A percentile compares a stretch with the other conserved stretches of the same genome.
Conservation (phyloP, 2,888 invertebrate genomes). For the Dasysyrphus albostriatus region DNA sequence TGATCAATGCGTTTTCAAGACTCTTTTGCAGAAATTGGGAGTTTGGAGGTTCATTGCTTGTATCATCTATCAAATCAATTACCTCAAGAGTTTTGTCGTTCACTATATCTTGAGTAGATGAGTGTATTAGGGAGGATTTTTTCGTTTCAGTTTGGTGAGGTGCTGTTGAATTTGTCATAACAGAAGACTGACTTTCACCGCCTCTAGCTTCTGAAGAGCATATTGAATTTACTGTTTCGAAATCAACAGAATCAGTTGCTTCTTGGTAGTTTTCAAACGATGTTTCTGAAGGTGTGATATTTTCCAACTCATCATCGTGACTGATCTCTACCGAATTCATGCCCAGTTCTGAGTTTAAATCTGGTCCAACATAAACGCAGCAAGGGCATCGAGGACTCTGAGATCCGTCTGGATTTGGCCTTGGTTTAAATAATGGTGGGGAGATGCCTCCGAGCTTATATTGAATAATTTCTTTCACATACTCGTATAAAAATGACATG, state of each 20-base stretch:
- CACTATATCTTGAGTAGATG: not conserved
- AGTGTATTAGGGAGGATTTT: not conserved
- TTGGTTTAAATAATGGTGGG: constrained; percentile 46
- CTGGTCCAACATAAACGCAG: not conserved
- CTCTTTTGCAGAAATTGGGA: not conserved
- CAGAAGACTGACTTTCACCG: not conserved
- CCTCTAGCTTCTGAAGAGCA: not conserved
- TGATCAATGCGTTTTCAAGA: not conserved
- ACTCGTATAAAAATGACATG: constrained; percentile 50
- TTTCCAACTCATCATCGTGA: not conserved
- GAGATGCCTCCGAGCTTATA: constrained; percentile 45
- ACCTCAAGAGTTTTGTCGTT: not conserved
- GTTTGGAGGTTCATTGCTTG: not conserved
- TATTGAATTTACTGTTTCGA: not conserved
- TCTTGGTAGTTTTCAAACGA: not conserved
- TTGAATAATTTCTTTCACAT: not conserved
- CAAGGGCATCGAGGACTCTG: constrained; percentile 29
- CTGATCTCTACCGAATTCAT: not conserved
- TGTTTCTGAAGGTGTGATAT: not conserved
- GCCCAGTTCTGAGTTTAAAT: not conserved
- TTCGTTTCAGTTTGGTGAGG: not conserved
- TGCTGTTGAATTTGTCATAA: not conserved
- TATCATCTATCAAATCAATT: not conserved
- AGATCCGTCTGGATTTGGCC: not conserved
- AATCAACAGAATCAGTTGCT: not conserved